Evolutionary conservation across 2,888 invertebrate genomes (phyloP).

Genomic region (Drosophila siamana): DNA sequence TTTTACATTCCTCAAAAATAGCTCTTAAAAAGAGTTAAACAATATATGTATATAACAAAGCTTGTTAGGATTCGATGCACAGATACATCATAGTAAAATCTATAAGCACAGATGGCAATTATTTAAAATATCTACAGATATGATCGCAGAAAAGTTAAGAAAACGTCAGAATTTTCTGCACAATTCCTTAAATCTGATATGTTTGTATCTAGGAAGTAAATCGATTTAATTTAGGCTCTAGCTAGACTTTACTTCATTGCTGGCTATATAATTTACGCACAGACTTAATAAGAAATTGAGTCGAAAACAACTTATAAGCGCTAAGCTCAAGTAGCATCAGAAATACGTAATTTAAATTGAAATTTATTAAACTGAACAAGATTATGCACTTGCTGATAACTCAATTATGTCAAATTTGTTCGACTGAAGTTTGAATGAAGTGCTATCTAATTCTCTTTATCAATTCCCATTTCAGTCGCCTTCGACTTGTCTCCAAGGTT

Average conservation of each 20-base stretch:
- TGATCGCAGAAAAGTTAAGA: too few relatives aligned
- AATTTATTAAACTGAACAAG: neutral
- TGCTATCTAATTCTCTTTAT: conserved; percentile 1
- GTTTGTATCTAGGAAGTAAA: neutral
- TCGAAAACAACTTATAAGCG: neutral
- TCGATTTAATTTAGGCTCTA: neutral
- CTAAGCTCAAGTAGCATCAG: neutral
- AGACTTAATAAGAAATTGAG: neutral
- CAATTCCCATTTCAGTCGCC: neutral
- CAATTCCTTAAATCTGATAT: neutral
- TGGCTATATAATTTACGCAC: neutral
- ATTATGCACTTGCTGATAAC: neutral
- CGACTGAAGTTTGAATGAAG: neutral
- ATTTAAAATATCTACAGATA: too few relatives aligned
- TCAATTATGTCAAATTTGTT: neutral
- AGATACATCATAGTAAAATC: too few relatives aligned
- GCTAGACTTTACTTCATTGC: neutral
- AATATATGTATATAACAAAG: too few relatives aligned
- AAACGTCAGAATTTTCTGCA: neutral
- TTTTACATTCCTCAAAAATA: too few relatives aligned
- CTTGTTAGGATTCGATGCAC: too few relatives aligned
- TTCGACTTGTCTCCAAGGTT: neutral
- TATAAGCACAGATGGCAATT: too few relatives aligned
- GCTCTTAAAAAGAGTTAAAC: too few relatives aligned
- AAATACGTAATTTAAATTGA: neutral